phyloP scores from a whole-genome alignment of 2,113 vertebrate species.

The Lasiurus cinereus region DNA sequence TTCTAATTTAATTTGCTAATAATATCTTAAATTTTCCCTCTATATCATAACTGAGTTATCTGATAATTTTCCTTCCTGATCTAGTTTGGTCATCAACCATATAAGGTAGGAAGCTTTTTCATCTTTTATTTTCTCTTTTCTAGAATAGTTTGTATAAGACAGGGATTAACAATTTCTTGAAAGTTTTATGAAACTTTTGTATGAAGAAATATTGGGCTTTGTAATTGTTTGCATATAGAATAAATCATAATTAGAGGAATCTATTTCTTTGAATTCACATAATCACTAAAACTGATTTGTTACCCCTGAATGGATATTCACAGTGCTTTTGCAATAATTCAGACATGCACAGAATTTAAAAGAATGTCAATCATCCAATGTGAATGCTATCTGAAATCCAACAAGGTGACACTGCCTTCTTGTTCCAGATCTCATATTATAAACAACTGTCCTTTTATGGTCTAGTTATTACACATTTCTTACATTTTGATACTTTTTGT shows the following conservation, averaged over 20 bases:
- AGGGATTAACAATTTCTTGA: background rate
- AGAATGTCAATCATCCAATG: background rate
- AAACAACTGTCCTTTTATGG: background rate
- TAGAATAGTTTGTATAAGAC: background rate
- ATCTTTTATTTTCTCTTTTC: background rate
- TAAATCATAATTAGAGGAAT: background rate
- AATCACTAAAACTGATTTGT: background rate
- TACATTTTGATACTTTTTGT: background rate
- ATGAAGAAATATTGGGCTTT: background rate
- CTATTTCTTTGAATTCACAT: background rate
- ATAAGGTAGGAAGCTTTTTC: background rate
- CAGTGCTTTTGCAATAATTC: background rate
- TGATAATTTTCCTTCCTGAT: background rate
- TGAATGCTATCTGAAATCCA: background rate
- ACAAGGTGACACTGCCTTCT: background rate
- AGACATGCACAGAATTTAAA: background rate
- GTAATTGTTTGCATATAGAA: background rate
- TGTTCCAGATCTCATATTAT: background rate
- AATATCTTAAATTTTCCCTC: slow-evolving; percentile 5
- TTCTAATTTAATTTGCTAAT: background rate
- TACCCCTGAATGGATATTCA: background rate
- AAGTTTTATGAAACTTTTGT: background rate
- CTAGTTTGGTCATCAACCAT: background rate
- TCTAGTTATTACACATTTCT: background rate
- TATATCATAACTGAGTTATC: background rate